phyloP scores from a whole-genome alignment of 2,888 invertebrate genomes.

The Eilema griseolum region DNA sequence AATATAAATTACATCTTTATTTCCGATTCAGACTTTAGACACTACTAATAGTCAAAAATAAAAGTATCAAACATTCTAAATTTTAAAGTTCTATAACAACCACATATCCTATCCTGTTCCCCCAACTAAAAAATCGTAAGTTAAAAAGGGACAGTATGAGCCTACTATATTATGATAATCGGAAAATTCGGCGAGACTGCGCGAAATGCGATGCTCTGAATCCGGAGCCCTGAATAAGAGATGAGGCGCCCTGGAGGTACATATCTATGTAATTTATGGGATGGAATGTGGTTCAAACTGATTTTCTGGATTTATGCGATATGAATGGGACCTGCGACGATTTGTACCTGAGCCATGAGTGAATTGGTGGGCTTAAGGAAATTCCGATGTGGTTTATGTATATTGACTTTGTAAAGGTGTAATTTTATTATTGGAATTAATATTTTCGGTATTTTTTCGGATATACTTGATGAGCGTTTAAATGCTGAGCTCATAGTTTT shows the following conservation, averaged over 20 bases:
- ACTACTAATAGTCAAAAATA: conserved; percentile 35
- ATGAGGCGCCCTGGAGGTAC: conserved; percentile 68
- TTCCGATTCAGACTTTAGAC: neutral
- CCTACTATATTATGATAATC: conserved; percentile 83
- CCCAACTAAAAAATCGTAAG: conserved; percentile 1
- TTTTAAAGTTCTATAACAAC: conserved; percentile 46
- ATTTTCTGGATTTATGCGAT: conserved; percentile 50
- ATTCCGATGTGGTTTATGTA: neutral
- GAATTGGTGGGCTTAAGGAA: conserved; percentile 16
- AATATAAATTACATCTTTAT: neutral
- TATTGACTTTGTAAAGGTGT: neutral
- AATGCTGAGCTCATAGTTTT: neutral
- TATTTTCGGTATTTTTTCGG: neutral
- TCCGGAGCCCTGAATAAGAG: conserved; percentile 73
- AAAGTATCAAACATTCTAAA: conserved; percentile 43
- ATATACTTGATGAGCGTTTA: neutral
- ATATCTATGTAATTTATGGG: conserved; percentile 65
- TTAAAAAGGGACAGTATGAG: conserved; percentile 52
- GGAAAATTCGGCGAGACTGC: conserved; percentile 75
- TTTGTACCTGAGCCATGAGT: conserved; percentile 37
- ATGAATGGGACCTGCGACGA: conserved; percentile 36
- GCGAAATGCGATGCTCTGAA: conserved; percentile 61
- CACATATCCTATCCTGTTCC: conserved; percentile 18
- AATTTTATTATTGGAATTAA: conserved; percentile 1
- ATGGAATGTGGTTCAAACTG: conserved; percentile 50